Conservation (phyloP, 2,888 invertebrate genomes). For the Agrotis clavis region DNA sequence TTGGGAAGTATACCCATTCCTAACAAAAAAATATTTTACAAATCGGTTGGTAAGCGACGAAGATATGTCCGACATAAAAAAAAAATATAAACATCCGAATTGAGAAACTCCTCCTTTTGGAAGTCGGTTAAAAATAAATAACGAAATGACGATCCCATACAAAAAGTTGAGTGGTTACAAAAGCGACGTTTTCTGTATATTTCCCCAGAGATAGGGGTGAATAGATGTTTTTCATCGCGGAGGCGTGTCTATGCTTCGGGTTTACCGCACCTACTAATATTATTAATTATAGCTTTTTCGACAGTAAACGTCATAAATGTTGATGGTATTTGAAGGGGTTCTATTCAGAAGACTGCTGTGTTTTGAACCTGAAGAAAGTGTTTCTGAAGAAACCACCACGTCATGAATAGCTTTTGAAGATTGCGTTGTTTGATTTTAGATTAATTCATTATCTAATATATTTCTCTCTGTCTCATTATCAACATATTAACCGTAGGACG, state of each 20-base stretch:
- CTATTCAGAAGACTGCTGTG: neutral
- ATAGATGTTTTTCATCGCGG: constrained; percentile 59
- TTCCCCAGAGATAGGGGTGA: constrained; percentile 60
- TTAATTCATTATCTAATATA: no score
- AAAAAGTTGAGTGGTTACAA: constrained; percentile 45
- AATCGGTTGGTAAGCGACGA: no score
- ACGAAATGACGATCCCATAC: constrained; percentile 25
- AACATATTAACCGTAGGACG: no score
- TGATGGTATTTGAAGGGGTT: constrained; percentile 19
- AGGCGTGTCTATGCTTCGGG: constrained; percentile 55
- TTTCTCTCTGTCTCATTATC: no score
- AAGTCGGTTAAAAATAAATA: no score
- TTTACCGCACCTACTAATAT: constrained; percentile 51
- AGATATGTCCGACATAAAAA: no score
- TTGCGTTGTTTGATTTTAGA: no score
- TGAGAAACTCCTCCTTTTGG: no score
- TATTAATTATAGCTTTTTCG: constrained; percentile 46
- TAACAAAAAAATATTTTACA: no score
- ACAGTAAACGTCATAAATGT: neutral
- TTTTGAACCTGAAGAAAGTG: neutral
- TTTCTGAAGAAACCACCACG: neutral
- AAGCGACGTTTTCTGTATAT: constrained; percentile 58
- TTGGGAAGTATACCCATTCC: no score
- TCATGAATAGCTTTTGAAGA: no score
- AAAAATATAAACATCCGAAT: no score